Conservation (phyloP, 1,140 invertebrate genomes). For the Rhagoletis zephyria region DNA sequence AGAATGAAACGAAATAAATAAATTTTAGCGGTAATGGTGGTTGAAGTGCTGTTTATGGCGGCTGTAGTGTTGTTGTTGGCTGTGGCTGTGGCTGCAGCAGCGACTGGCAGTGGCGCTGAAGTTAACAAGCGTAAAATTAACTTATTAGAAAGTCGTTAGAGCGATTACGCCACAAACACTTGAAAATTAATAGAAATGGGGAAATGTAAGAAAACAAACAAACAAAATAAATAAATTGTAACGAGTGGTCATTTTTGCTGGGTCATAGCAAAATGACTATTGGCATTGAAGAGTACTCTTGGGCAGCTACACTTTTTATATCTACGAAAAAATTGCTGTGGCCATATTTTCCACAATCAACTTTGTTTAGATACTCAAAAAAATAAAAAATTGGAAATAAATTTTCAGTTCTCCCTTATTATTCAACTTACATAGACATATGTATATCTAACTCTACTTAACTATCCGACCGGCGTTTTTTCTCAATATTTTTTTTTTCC, state of each 20-base stretch:
- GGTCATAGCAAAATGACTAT: background rate
- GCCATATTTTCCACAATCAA: too few species aligned
- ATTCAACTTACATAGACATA: too few species aligned
- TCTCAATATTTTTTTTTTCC: too few species aligned
- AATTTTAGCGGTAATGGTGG: constrained; percentile 4
- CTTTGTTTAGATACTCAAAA: too few species aligned
- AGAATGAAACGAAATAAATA: background rate
- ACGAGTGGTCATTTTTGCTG: background rate
- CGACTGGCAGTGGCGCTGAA: constrained; percentile 2
- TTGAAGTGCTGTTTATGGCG: background rate
- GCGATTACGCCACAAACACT: constrained; percentile 45
- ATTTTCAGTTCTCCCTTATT: too few species aligned
- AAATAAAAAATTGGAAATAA: too few species aligned
- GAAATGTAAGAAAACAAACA: background rate
- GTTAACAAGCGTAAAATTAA: constrained; percentile 59
- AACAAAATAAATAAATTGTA: constrained; percentile 34
- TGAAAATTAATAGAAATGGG: constrained; percentile 46
- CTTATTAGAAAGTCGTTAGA: constrained; percentile 58
- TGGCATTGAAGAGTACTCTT: too few species aligned
- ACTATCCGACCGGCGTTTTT: too few species aligned
- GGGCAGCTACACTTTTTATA: too few species aligned
- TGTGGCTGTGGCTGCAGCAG: constrained; percentile 48
- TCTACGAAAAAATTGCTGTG: too few species aligned
- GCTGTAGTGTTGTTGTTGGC: background rate
- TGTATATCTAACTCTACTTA: too few species aligned